These are phyloP conservation scores for Aethes cnicana DNA, from an alignment of 2,888 invertebrate species.

Conservation along the genomic window DNA sequence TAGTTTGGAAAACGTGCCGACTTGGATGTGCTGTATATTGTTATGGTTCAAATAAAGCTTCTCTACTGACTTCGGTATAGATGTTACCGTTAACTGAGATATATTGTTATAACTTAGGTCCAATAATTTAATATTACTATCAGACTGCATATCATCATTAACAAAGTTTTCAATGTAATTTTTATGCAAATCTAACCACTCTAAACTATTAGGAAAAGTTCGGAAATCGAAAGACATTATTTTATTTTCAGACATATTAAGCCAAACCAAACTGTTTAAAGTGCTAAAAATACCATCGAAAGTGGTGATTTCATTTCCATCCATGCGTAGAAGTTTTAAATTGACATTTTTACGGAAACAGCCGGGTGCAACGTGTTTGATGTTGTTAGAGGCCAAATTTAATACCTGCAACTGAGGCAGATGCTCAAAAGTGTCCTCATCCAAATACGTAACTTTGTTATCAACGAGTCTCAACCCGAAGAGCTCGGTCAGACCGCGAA, in stretches of 20 bases:
- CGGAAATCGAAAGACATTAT: constrained; percentile 89
- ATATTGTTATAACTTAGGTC: constrained; percentile 89
- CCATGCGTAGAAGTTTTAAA: constrained; percentile 87
- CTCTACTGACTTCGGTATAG: constrained; percentile 88
- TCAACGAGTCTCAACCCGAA: constrained; percentile 90
- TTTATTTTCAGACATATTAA: constrained; percentile 91
- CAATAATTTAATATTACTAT: constrained; percentile 86
- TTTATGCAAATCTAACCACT: constrained; percentile 90
- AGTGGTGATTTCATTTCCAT: constrained; percentile 89
- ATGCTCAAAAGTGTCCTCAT: constrained; percentile 87
- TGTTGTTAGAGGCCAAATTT: constrained; percentile 90
- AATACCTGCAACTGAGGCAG: constrained; percentile 89
- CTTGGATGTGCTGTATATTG: constrained; percentile 85
- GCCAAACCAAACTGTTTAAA: constrained; percentile 87
- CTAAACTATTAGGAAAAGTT: constrained; percentile 87
- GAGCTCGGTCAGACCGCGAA: constrained; percentile 87
- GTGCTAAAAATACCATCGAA: constrained; percentile 87
- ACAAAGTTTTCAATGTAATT: constrained; percentile 86
- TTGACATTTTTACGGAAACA: constrained; percentile 88
- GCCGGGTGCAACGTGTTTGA: constrained; percentile 87
- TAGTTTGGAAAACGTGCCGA: constrained; percentile 87
- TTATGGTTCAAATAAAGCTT: constrained; percentile 89
- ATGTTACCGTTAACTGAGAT: constrained; percentile 84
- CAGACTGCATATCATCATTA: constrained; percentile 79
- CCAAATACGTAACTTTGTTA: constrained; percentile 89